A percentile compares a stretch with the other conserved stretches of the same genome.
phyloP scores from a whole-genome alignment of 2,113 vertebrate genomes.

The Corythornis madagascariensis region DNA sequence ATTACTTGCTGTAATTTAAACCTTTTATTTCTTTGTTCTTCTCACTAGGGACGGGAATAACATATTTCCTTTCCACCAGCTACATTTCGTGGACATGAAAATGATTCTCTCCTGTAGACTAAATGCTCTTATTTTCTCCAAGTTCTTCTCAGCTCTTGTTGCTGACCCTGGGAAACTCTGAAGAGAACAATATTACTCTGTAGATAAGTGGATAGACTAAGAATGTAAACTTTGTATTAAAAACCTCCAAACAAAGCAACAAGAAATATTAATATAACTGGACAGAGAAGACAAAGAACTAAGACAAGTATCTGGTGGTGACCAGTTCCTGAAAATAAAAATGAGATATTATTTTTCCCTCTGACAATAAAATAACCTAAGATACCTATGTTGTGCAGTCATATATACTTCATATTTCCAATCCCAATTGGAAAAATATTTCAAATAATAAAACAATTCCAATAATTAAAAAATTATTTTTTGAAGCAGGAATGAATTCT shows the following conservation, averaged over 20 bases:
- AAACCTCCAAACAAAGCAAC: neutral
- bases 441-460: no score
- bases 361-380: neutral
- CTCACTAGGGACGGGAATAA: slow-evolving; percentile 17
- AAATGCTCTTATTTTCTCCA: neutral
- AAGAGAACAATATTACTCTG: neutral
- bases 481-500: neutral
- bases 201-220: neutral
- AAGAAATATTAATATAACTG: neutral
- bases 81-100: neutral
- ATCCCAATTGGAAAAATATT: no score
- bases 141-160: neutral
- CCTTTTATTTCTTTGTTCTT: slow-evolving; percentile 54
- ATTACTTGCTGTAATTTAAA: slow-evolving; percentile 8
- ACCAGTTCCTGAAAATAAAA: neutral
- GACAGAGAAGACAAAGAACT: neutral
- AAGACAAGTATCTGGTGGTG: neutral
- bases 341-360: neutral
- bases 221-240: neutral
- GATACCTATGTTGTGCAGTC: neutral
- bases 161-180: neutral
- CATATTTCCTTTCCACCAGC: neutral
- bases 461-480: neutral
- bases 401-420: neutral
- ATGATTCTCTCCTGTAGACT: slow-evolving; percentile 1